Conservation (phyloP, 2,113 vertebrate species). For the Glaucomys volans region DNA sequence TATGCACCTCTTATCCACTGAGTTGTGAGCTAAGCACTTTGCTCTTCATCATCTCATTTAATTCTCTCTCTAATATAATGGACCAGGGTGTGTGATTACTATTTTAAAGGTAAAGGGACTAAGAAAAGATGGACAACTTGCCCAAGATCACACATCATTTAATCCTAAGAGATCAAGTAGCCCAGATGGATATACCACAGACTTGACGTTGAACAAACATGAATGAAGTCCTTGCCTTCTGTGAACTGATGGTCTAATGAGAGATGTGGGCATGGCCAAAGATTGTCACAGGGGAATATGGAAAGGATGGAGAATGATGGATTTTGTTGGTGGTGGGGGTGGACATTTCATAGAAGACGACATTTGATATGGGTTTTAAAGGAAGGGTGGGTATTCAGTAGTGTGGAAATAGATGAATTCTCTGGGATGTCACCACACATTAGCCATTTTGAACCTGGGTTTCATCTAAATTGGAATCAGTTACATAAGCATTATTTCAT, state of each 20-base stretch:
- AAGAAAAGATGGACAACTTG: background rate
- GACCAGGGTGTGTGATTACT: background rate
- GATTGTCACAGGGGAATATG: background rate
- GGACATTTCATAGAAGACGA: slow-evolving; percentile 1
- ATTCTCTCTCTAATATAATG: background rate
- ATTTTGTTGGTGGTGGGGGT: background rate
- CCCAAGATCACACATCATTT: background rate
- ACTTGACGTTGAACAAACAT: background rate
- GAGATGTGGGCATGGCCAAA: background rate
- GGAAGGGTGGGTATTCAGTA: background rate
- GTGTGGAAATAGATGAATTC: background rate
- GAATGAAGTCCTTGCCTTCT: background rate
- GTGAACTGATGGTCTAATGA: background rate
- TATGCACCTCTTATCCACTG: background rate
- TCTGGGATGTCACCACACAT: background rate
- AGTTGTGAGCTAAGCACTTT: background rate
- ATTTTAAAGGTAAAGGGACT: background rate
- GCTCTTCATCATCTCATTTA: background rate
- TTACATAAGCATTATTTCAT: background rate
- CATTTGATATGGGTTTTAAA: background rate
- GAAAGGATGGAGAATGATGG: background rate
- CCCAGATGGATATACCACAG: background rate
- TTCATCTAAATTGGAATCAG: background rate
- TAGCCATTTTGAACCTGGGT: background rate
- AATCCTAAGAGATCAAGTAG: background rate